Evolutionary conservation across 2,797 vertebrate species (phyloP), one percentile per base, ranked within the genome.

Genomic region (Ciconia nigra): DNA sequence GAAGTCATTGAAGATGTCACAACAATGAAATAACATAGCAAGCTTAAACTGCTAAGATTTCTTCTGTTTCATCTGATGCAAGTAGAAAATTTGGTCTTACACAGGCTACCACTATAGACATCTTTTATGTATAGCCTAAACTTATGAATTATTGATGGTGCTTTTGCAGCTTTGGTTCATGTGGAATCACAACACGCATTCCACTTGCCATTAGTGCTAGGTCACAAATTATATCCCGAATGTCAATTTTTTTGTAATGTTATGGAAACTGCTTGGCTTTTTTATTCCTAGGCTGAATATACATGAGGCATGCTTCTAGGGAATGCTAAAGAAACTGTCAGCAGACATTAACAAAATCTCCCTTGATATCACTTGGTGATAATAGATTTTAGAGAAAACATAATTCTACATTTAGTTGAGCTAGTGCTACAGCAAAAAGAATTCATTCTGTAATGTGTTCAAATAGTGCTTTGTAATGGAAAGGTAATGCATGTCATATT

Each of bases 141-240:
- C 24, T 47, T 94, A 58, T 91, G 71, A 89, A 96, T 96, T 83
- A 95, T 89, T 86, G 63, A 81, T 0, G 0, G 13, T 76, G 47
- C 84, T 97, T 94, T 95, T 94, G 57, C 81, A 89, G 65, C 63
- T 93, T 86, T 72, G 63, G 21, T 90, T 93, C 44, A 42, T 63
- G 16, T 70, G 74, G 35, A 87, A 77, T 63, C 67, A 70, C 55
- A 88, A 91, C 88, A 88, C 63, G 20, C 41, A 55, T 93, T 96
- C 63, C 58, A 78, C 39, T 79, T 88, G 58, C 61, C 61, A 54
- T 33, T 41, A 72, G 24, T 83, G 35, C 39, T 77, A 37, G 37
- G 49, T 85, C 51, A 85, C 76, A 91, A 87, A 83, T 87, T 65
- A 51, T 86, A 93, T 62, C 16, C 52, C 20, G 10, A 81, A 76